These are phyloP conservation scores for Drosophila sordidula DNA, from an alignment of 2,888 invertebrate species.

Conservation along the genomic window DNA sequence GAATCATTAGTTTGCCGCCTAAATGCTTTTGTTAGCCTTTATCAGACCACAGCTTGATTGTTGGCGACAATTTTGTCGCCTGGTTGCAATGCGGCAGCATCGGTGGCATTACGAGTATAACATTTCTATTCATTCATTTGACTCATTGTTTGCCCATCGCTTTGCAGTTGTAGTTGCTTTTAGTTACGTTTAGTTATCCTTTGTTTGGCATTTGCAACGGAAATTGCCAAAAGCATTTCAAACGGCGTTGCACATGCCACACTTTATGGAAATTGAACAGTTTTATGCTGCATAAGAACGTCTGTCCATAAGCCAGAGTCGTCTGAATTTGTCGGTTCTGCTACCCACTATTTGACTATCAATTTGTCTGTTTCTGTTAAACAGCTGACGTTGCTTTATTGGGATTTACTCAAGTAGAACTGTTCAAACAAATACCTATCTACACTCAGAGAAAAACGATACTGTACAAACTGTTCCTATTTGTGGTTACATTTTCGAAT, in stretches of 20 bases:
- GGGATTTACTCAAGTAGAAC: slow-evolving; percentile 11
- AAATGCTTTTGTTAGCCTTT: neutral
- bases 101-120: slow-evolving; percentile 13
- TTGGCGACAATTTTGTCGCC: slow-evolving; percentile 49
- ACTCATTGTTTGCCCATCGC: slow-evolving; percentile 49
- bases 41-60: neutral
- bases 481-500: too few relatives aligned
- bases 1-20: neutral
- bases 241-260: slow-evolving; percentile 36
- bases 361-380: slow-evolving; percentile 12
- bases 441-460: neutral
- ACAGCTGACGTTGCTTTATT: neutral
- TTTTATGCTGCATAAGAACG: slow-evolving; percentile 41
- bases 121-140: slow-evolving; percentile 47
- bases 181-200: slow-evolving; percentile 35
- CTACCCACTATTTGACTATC: neutral
- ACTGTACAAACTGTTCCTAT: too few relatives aligned
- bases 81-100: slow-evolving; percentile 15
- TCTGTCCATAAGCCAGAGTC: neutral
- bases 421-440: slow-evolving; percentile 1
- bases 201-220: slow-evolving; percentile 60
- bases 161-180: slow-evolving; percentile 28
- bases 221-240: slow-evolving; percentile 58
- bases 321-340: too few relatives aligned
- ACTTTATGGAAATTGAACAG: slow-evolving; percentile 62